Base-by-base conservation (phyloP, 2,888 invertebrate species). In the Conchocele bisecta region DNA sequence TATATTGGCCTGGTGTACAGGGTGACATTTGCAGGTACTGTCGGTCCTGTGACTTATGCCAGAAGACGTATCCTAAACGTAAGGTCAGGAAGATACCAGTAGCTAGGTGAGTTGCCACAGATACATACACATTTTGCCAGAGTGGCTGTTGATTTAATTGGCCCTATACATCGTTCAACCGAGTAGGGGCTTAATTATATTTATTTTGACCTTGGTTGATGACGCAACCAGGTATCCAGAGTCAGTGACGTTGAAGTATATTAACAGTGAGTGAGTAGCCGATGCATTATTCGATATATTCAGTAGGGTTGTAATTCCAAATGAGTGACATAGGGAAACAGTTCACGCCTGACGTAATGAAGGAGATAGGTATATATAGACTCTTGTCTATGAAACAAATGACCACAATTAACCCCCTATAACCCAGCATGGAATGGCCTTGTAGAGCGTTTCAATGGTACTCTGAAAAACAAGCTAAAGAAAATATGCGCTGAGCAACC, bases 191-290 rank as follows among this genome's bases (percentile, higher is more conserved):
- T n/a, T n/a, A n/a, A n/a, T n/a, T n/a, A n/a, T n/a, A n/a, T n/a
- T n/a, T n/a, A n/a, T n/a, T n/a, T n/a, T n/a, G n/a, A n/a, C n/a
- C n/a, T n/a, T n/a, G n/a, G n/a, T n/a, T n/a, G n/a, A n/a, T n/a
- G n/a, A n/a, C n/a, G 74, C 74, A 15, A 74, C 76, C 2, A 9
- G 70, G 17, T 81, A 74, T 50, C 65, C 76, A 7, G 81, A 78
- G 20, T 71, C 75, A 20, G 46, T 66, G n/a, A 59, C 80, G 15
- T 35, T 79, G 9, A 28, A 33, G 15, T 44, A 31, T 13, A 75
- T 77, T 13, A 70, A 67, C 5, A 50, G 76, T 6, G 74, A 65
- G 42, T 37, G 42, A 6, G 70, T 75, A 2, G 79, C 76, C 17
- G 76, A 81, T 31, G 75, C 71, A 15, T 50, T 83, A 9, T n/a